phyloP scores from a whole-genome alignment of 2,888 invertebrate species.

The Cephalotes varians region DNA sequence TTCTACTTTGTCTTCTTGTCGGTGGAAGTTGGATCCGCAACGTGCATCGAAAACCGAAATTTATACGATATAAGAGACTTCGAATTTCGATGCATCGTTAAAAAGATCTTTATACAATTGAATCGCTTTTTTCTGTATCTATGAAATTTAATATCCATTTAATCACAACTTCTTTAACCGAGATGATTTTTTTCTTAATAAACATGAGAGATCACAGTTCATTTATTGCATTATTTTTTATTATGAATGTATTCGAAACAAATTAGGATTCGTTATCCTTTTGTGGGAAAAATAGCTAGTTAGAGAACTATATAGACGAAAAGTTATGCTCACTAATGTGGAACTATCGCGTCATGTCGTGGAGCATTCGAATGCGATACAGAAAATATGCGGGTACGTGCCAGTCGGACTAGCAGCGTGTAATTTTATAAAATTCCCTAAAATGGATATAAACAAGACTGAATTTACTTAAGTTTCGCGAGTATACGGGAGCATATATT shows the following conservation, averaged over 20 bases:
- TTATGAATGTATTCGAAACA: neutral
- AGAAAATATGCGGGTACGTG: constrained; percentile 4
- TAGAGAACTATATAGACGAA: neutral
- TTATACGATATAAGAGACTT: neutral
- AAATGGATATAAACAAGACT: constrained; percentile 14
- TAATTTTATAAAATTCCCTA: constrained; percentile 50
- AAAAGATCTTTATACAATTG: neutral
- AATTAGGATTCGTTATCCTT: constrained; percentile 13
- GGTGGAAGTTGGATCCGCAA: neutral
- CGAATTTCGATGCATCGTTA: neutral
- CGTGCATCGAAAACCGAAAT: constrained; percentile 4
- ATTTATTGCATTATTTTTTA: neutral
- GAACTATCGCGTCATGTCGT: constrained; percentile 9
- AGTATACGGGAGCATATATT: constrained; percentile 10
- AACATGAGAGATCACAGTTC: neutral
- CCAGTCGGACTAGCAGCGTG: neutral
- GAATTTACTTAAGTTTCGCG: constrained; percentile 36
- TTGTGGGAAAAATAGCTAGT: neutral
- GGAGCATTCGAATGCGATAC: constrained; percentile 17
- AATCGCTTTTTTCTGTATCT: neutral
- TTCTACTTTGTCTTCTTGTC: neutral
- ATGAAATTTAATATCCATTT: neutral
- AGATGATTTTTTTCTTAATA: neutral
- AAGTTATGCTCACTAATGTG: constrained; percentile 7
- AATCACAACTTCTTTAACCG: neutral